Base-by-base conservation (phyloP, 2,888 invertebrate genomes). In the Ectemnius cavifrons region DNA sequence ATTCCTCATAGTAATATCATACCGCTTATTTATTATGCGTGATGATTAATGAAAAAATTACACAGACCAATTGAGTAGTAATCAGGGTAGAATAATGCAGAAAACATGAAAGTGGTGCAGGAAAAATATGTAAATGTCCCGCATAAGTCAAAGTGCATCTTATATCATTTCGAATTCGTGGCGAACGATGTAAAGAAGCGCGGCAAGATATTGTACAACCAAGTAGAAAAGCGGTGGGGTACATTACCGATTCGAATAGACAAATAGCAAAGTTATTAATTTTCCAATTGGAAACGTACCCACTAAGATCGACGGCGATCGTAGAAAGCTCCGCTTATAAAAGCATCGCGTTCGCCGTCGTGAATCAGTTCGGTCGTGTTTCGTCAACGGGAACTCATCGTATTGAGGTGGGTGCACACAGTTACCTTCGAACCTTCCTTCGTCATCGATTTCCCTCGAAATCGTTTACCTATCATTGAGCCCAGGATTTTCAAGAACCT, bases 321-420 rank as follows among this genome's bases (percentile, higher is more conserved):
- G 66, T 71, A 67, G 71, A 73, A 71, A 66, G 74, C 72, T 46
- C 81, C 68, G 79, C 82, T 87, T 90, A 90, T 90, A 90, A 90
- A 88, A 85, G 86, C 81, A 62, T 79, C 71, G 67, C 77, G 66
- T 56, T n/a, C 59, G 52, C 58, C 20, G 56, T 61, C 70, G 47
- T 63, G 69, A 80, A 76, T 61, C 86, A 90, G 90, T 90, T 88
- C 84, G 85, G 86, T 88, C 86, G 86, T 89, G 79, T 84, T 87
- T 84, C 85, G 78, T 85, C 85, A 83, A 79, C 80, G 84, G 80
- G 73, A 83, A 83, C 79, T 81, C 80, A 75, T 83, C 75, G 78
- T 61, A 59, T 14, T 23, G 57, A 85, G 84, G 85, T 86, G 80
- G 83, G 85, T 85, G 79, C 4, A 14, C 11, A 20, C 62, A 52